Evolutionary conservation across 23 tunicate genomes (phyloP), one percentile per base, ranked within the genome.

Genomic region (Oikopleura dioica): DNA sequence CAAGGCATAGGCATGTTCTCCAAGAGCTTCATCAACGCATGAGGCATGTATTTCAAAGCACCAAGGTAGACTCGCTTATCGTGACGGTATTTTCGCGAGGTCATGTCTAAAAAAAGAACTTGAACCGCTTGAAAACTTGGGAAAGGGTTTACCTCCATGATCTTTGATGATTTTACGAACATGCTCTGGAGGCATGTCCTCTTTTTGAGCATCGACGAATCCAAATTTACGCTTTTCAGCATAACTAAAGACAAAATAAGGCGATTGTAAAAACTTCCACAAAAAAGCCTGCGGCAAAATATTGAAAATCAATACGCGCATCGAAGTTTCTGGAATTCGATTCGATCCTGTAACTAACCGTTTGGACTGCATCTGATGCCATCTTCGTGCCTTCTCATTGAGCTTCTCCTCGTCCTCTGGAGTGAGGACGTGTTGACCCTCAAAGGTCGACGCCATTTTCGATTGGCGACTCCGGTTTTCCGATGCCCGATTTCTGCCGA

Each of bases 1-100:
- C 97, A 91, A 29, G 97, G 97, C 97, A 91, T 91, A 31, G 97
- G 97, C 97, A 91, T 91, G 67, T 91, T 91, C 68, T 91, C 97
- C 84, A 91, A 50, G 0, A 91, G 79, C 55, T 91, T 91, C 37
- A 91, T 59, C 78, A 91, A 79, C 0, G 97, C 97, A 69, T 91
- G 97, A 68, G 97, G 97, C 97, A 91, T 91, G 79, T 91, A 91
- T 59, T 91, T 91, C 36, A 91, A 69, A 0, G 97, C 92, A 23
- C 97, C 97, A 0, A 91, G 68, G 76, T 91, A 91, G 33, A 91
- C 97, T 63, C 97, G 38, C 68, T 91, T 91, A 58, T 91, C 97
- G 44, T 91, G 97, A 23, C 97, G 91, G 68, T 84, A 91, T 76
- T 91, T 91, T 38, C 97, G 77, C 78, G 85, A 84, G 33, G 97